A percentile compares a stretch with the other conserved stretches of the same genome.
phyloP scores from a whole-genome alignment of 1,140 invertebrate genomes.

The Mya arenaria region DNA sequence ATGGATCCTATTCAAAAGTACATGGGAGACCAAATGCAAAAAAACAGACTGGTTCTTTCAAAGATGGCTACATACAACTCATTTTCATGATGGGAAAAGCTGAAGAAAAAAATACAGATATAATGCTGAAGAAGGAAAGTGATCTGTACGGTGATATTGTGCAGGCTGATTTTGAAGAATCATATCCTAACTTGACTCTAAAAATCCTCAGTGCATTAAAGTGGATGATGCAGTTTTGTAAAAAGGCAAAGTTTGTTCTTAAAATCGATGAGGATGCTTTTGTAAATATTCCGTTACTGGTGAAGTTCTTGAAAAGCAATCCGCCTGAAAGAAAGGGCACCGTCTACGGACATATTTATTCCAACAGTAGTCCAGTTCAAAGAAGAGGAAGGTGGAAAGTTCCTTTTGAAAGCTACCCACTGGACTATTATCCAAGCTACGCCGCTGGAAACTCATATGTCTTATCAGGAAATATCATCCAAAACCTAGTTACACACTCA shows the following conservation, averaged over 20 bases:
- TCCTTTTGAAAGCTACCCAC: conserved; percentile 28
- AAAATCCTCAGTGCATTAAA: conserved; percentile 83
- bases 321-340: neutral
- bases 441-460: conserved; percentile 74
- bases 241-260: conserved; percentile 82
- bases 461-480: conserved; percentile 64
- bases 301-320: conserved; percentile 73
- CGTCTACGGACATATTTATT: neutral
- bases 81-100: neutral
- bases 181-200: conserved; percentile 34
- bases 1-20: no score
- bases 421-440: conserved; percentile 72
- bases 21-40: no score
- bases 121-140: neutral
- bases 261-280: conserved; percentile 83
- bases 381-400: conserved; percentile 25
- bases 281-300: conserved; percentile 81
- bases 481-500: conserved; percentile 60
- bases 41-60: no score
- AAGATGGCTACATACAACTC: no score
- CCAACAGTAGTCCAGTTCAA: neutral
- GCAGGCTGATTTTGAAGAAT: conserved; percentile 19
- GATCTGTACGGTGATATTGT: conserved; percentile 26
- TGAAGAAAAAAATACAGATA: neutral
- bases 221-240: conserved; percentile 87